Conservation (phyloP, 2,113 vertebrate species). For the Aplodontia rufa region DNA sequence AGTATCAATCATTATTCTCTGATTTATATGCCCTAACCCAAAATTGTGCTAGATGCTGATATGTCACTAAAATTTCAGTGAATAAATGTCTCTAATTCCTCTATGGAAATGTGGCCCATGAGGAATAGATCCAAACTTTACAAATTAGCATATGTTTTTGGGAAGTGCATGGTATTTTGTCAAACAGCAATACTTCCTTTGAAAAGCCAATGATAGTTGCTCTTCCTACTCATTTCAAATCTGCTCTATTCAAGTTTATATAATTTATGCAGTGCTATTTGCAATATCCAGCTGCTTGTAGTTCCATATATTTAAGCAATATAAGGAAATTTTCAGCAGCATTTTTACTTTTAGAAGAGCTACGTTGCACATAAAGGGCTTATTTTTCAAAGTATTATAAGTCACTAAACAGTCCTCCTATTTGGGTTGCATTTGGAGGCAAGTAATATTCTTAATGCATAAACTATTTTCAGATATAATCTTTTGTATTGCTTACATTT, state of each 20-base stretch:
- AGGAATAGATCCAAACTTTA: constrained; percentile 52
- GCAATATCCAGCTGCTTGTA: constrained; percentile 72
- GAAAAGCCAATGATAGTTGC: constrained; percentile 65
- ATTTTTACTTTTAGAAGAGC: constrained; percentile 72
- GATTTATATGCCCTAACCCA: background rate
- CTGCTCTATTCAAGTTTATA: constrained; percentile 74
- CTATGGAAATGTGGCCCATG: constrained; percentile 39
- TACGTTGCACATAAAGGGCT: constrained; percentile 46
- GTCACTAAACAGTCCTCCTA: constrained; percentile 71
- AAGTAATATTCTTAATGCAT: constrained; percentile 64
- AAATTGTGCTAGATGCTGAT: background rate
- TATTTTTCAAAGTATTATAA: constrained; percentile 75
- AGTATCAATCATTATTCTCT: background rate
- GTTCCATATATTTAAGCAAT: constrained; percentile 79
- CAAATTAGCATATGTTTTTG: constrained; percentile 66
- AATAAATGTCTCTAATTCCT: background rate
- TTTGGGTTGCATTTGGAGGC: constrained; percentile 69
- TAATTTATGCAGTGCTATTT: constrained; percentile 81
- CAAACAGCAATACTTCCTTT: constrained; percentile 68
- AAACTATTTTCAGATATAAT: constrained; percentile 48
- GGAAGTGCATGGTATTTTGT: constrained; percentile 53
- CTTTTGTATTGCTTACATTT: constrained; percentile 53
- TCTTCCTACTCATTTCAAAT: constrained; percentile 76
- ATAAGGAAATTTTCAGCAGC: constrained; percentile 72
- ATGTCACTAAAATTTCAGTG: constrained; percentile 40